These are phyloP conservation scores for Rousettus leschenaultii DNA, from an alignment of 2,113 vertebrate species.

Conservation along the genomic window DNA sequence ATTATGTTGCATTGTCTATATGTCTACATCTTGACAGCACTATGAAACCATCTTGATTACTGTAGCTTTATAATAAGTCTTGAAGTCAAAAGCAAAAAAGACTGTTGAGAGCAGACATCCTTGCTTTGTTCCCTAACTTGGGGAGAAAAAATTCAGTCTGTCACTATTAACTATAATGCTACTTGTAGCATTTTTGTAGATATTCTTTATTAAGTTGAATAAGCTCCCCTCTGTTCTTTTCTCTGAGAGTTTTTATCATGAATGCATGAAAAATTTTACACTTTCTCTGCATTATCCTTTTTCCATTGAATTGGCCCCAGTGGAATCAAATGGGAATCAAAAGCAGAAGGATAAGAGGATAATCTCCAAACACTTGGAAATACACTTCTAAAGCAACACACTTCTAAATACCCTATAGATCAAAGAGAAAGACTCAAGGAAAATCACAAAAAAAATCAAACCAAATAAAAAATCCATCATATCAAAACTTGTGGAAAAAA, in stretches of 20 bases:
- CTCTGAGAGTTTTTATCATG: neutral
- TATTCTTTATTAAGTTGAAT: neutral
- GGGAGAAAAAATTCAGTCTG: neutral
- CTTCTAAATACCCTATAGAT: neutral
- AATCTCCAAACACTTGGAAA: neutral
- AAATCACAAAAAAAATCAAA: conserved; percentile 7
- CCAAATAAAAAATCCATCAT: neutral
- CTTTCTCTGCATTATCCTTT: neutral
- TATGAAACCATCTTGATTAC: neutral
- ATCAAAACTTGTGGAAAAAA: neutral
- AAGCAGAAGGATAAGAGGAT: neutral
- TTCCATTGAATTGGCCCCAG: neutral
- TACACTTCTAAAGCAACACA: neutral
- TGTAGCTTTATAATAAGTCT: neutral
- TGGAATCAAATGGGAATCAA: neutral
- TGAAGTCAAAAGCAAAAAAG: neutral
- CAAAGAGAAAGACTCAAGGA: neutral
- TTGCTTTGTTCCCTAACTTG: neutral
- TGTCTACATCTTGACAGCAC: neutral
- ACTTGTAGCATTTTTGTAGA: neutral
- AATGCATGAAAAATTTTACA: neutral
- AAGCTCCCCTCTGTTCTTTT: neutral
- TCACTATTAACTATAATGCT: neutral
- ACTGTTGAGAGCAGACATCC: neutral
- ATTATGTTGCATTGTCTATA: neutral